Evolutionary conservation across 2,797 vertebrate genomes (phyloP), one percentile per base, ranked within the genome.

Genomic region (Gallinago solitaria): DNA sequence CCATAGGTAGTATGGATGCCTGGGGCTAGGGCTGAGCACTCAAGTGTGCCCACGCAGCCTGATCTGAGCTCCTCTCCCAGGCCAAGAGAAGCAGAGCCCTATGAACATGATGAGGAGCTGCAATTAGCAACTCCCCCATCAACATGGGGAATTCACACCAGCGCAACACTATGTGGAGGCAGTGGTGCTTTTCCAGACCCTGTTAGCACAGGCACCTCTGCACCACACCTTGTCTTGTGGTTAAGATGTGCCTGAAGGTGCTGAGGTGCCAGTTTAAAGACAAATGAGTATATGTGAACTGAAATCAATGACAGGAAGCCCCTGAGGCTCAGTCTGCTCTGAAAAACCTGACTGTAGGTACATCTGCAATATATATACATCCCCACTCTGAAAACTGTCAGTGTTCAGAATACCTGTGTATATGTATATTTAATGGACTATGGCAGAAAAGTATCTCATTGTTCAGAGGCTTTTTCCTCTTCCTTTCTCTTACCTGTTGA

Each of bases 271-370:
- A 2, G 47, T 80, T 76, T 16, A 32, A 77, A 67, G 87, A 20
- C 2, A 1, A 0, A 3, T 0, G 2, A 24, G 32, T 25, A 32
- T 32, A 18, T 2, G 1, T 5, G 10, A 64, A 33, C 19, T 15
- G 4, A 47, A 93, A 67, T 25, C 14, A 32, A 6, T 39, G 27
- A 32, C 37, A 60, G 33, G 25, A 60, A 57, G 1, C 20, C 21
- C 51, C 32, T 16, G 28, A 83, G 56, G 76, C 20, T 90, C 9
- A 19, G 24, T 8, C 12, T 51, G 54, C 43, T 87, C 51, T 80
- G 47, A 19, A 73, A 83, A 59, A 73, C 27, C 27, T 30, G 21
- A 10, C 21, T 67, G 20, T 16, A 37, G 8, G 12, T 54, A 30
- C 5, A 3, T 19, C 48, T 53, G 43, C 47, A 47, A 4, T 8